These are phyloP conservation scores for Adineta ricciae DNA, from an alignment of 2,888 invertebrate species.

Conservation along the genomic window DNA sequence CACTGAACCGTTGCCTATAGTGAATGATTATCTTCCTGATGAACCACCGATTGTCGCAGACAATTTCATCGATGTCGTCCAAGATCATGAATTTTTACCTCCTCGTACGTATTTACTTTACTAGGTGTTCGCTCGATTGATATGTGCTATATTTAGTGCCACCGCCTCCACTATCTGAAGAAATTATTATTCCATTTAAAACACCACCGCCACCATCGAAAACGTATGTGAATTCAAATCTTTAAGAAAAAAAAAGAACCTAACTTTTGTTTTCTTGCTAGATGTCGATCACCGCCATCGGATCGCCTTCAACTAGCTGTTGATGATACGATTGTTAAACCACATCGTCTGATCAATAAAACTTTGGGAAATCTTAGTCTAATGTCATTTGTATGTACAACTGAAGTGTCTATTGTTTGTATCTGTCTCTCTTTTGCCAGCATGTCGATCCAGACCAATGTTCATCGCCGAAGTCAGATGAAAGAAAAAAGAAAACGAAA, in stretches of 20 bases:
- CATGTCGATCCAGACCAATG: neutral
- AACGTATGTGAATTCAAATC: neutral
- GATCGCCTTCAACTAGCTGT: neutral
- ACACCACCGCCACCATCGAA: neutral
- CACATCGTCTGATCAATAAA: neutral
- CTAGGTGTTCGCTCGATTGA: neutral
- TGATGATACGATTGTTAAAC: conserved; percentile 7
- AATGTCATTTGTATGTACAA: neutral
- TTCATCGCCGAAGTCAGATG: neutral
- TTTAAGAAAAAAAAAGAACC: neutral
- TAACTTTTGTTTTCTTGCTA: neutral
- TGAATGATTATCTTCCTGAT: neutral
- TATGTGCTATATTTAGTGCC: neutral
- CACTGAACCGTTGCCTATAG: neutral
- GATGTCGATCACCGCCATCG: neutral
- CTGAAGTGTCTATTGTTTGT: too few relatives aligned
- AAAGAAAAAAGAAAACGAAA: neutral
- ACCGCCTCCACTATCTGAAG: neutral
- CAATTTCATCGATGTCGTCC: neutral
- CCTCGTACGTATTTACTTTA: neutral
- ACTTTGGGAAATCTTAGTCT: neutral
- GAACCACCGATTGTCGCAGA: neutral
- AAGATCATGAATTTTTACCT: neutral
- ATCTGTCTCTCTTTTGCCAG: neutral
- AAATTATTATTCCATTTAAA: neutral